A percentile compares a stretch with the other conserved stretches of the same genome.
Conservation (phyloP, 2,888 invertebrate species). For the Nemurella pictetii region DNA sequence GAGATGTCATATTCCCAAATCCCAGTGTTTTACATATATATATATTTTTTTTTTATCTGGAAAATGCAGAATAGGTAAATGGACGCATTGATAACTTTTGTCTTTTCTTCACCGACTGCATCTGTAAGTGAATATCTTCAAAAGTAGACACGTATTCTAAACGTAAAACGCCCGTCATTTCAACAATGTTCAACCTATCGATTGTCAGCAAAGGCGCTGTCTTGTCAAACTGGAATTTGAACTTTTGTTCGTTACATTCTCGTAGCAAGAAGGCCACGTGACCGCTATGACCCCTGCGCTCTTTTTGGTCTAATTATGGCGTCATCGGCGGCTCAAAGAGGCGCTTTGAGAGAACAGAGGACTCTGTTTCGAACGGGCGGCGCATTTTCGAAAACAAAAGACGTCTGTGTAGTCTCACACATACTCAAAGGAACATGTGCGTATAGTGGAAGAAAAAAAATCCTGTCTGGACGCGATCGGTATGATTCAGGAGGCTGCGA, state of each 20-base stretch:
- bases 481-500: neutral
- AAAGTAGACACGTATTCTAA: too few species aligned
- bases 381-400: neutral
- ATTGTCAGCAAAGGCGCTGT: too few species aligned
- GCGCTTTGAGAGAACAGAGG: neutral
- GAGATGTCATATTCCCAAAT: too few species aligned
- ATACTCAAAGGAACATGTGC: neutral
- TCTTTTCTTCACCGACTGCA: too few species aligned
- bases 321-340: neutral
- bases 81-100: too few species aligned
- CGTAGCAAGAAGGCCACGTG: neutral
- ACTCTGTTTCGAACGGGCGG: neutral
- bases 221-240: too few species aligned
- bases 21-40: too few species aligned
- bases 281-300: neutral
- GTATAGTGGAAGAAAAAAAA: neutral
- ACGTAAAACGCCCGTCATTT: too few species aligned
- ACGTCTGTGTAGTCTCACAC: neutral
- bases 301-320: neutral
- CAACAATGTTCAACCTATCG: too few species aligned
- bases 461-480: neutral
- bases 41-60: too few species aligned
- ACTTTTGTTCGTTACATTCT: neutral
- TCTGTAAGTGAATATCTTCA: too few species aligned
- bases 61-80: too few species aligned